These are phyloP conservation scores for Diabrotica undecimpunctata DNA, from an alignment of 1,140 invertebrate species.

Conservation along the genomic window DNA sequence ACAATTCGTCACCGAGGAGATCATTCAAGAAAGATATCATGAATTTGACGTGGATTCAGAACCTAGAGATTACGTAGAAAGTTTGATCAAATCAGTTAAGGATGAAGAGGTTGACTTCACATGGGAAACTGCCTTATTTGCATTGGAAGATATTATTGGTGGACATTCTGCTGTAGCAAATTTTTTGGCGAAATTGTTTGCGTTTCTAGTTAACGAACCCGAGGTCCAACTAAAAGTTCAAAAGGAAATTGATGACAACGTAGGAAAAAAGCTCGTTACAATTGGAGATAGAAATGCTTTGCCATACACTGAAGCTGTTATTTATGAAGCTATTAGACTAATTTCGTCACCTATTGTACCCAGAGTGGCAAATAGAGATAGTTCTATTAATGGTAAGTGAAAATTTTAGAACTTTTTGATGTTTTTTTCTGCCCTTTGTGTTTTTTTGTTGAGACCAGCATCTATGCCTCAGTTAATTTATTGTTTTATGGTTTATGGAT, in stretches of 20 bases:
- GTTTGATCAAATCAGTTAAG: slow-evolving; percentile 56
- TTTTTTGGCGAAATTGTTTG: slow-evolving; percentile 60
- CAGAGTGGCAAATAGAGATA: slow-evolving; percentile 77
- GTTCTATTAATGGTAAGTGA: slow-evolving; percentile 58
- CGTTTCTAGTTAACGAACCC: slow-evolving; percentile 46
- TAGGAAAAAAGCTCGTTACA: slow-evolving; percentile 28
- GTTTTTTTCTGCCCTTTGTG: neutral
- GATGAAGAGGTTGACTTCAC: slow-evolving; percentile 51
- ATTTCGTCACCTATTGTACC: slow-evolving; percentile 87
- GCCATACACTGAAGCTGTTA: slow-evolving; percentile 77
- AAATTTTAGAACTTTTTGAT: neutral
- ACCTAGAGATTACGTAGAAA: slow-evolving; percentile 69
- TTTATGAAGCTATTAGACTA: slow-evolving; percentile 72
- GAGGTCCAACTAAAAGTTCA: slow-evolving; percentile 64
- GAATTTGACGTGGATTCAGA: slow-evolving; percentile 53
- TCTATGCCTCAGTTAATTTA: no score
- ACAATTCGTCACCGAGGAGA: slow-evolving; percentile 64
- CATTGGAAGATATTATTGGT: slow-evolving; percentile 80
- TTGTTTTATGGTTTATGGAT: no score
- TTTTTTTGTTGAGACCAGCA: neutral
- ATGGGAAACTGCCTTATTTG: slow-evolving; percentile 67
- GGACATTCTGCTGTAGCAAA: slow-evolving; percentile 86
- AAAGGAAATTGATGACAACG: slow-evolving; percentile 59
- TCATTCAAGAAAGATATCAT: slow-evolving; percentile 61
- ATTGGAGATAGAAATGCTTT: slow-evolving; percentile 57